Evolutionary conservation across 1,140 invertebrate species (phyloP), one percentile per base, ranked within the genome.

Genomic region (Triops longicaudatus): DNA sequence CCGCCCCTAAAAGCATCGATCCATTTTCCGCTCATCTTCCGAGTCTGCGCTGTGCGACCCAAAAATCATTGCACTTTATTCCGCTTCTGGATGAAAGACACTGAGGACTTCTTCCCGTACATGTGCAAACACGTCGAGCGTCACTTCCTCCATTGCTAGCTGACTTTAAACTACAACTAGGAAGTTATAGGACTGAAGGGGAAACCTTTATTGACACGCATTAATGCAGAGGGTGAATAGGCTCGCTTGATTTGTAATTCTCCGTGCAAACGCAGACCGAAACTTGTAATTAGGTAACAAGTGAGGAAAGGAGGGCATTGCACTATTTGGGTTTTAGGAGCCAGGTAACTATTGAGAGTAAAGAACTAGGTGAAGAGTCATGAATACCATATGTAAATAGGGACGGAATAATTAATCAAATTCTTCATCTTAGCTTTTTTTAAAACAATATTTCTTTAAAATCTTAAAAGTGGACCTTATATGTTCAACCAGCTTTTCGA

Each of bases 221-320:
- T 10, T 63, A 17, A 63, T 17, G 22, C 50, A 63, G 50, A 63
- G 10, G 50, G 50, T 63, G 50, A 63, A 63, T 63, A 63, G 50
- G 50, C 50, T 4, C 50, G 50, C 50, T 63, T 63, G 50, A 63
- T 63, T 63, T 63, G 50, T 63, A 63, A 63, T 63, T 63, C 50
- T 63, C 10, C 50, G 50, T 63, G 50, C 50, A 22, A 63, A 63
- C 50, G 50, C 50, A 63, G 50, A 63, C 50, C 22, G 17, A 37
- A 22, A 63, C n/a, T 63, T 63, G 50, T 63, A 63, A 63, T 63
- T 63, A 63, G 50, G 2, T 63, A 22, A 7, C 50, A 63, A 63
- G 50, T 63, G 50, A 22, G n/a, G 50, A 63, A 22, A 63, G 17
- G 50, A 63, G 50, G 50, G n/a, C 17, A 63, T 63, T n/a, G 50